Base-by-base conservation (phyloP, 1,140 invertebrate species). In the Tachypleus tridentatus region DNA sequence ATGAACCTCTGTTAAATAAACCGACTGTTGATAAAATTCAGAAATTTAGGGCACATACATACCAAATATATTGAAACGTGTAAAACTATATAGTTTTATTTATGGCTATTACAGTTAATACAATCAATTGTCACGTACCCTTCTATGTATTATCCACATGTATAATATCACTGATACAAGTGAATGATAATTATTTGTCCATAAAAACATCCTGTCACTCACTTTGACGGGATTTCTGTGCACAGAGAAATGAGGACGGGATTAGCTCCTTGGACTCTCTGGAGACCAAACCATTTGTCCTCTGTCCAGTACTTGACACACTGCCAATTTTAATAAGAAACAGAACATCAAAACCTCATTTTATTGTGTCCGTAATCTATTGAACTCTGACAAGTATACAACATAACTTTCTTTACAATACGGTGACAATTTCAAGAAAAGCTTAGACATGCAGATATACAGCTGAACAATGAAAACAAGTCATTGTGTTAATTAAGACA, bases 161-260 rank as follows among this genome's bases (percentile, higher is more conserved):
- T 60, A 5, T 52, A 5, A 3, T 10, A 51, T 47, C 11, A 49
- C 50, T 7, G 1, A 64, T 8, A 9, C 58, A 29, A 47, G n/a
- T 64, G 29, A 60, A 9, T 64, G n/a, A 50, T 9, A 11, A 54
- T 2, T 3, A 10, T 49, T n/a, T 62, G 7, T 62, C 10, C 9
- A 9, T 3, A 9, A 29, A 63, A 5, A n/a, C 10, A 52, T 3
- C 10, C 49, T 4, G 57, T 64, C 5, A 62, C 68, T 74, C 69
- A 79, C 78, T 80, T 80, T 49, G 77, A 68, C 64, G 75, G 73
- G 70, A 79, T 64, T 69, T 72, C 11, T 53, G 68, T 77, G 67
- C 78, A 79, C 5, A 80, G 65, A 52, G 70, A 51, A 51, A 81
- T 78, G 5, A 79, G 61, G 3, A 75, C 73, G 11, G 78, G 78